A percentile compares a stretch with the other conserved stretches of the same genome.
Conservation (phyloP, 2,113 vertebrate genomes). For the Paramormyrops kingsleyae region DNA sequence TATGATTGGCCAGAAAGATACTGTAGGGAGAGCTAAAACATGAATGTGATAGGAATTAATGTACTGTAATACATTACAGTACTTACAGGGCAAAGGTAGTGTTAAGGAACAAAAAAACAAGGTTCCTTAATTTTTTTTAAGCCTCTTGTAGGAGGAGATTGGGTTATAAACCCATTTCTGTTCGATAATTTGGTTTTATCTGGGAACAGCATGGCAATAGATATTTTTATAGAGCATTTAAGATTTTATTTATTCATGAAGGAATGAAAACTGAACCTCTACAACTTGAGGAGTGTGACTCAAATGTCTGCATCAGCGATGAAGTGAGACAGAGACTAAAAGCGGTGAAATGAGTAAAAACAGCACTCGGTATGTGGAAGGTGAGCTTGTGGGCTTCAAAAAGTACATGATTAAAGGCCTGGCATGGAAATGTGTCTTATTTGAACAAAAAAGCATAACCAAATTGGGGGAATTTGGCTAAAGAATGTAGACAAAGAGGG, state of each 20-base stretch:
- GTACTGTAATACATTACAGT: not conserved
- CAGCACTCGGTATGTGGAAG: not conserved
- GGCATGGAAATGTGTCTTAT: not conserved
- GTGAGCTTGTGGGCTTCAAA: not conserved
- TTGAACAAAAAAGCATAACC: not conserved
- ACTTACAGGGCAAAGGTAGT: not conserved
- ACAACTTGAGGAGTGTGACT: not conserved
- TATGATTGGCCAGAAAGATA: not conserved
- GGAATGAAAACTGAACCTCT: not conserved
- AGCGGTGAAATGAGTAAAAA: not conserved
- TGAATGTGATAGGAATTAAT: not conserved
- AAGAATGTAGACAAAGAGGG: not conserved
- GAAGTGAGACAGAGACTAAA: not conserved
- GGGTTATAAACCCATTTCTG: not conserved
- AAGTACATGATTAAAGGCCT: not conserved
- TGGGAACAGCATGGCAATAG: not conserved
- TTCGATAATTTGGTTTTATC: not conserved
- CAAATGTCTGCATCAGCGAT: not conserved
- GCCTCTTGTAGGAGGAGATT: not conserved
- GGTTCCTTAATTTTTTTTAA: not conserved
- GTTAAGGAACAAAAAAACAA: not conserved
- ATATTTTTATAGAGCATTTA: not conserved
- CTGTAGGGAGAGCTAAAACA: not conserved
- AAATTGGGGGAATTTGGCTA: not conserved
- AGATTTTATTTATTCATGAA: not conserved